phyloP scores from a whole-genome alignment of 2,113 vertebrate species.

The Bagarius yarrelli region DNA sequence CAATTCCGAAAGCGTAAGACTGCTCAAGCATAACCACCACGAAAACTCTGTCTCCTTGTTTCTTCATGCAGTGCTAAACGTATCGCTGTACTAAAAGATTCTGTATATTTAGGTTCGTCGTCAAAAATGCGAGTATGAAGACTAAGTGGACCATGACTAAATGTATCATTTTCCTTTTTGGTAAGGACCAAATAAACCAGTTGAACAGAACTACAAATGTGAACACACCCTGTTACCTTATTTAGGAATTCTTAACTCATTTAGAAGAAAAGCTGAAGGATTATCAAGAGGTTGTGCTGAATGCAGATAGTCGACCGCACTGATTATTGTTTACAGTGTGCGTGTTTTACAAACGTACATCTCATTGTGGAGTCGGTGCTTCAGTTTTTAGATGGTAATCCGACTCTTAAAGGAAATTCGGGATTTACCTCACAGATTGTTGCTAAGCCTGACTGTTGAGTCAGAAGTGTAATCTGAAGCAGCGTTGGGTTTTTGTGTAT shows the following conservation, averaged over 20 bases:
- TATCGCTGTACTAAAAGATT: too few relatives aligned
- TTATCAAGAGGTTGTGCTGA: not conserved
- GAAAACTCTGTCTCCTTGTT: too few relatives aligned
- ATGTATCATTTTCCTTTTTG: too few relatives aligned
- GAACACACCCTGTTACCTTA: too few relatives aligned
- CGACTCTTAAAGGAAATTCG: constrained; percentile 14
- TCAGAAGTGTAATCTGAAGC: constrained; percentile 25
- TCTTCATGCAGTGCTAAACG: too few relatives aligned
- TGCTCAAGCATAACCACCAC: too few relatives aligned
- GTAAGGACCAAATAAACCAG: too few relatives aligned
- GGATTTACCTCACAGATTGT: constrained; percentile 28
- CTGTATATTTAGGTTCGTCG: too few relatives aligned
- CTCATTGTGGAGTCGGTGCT: constrained; percentile 14
- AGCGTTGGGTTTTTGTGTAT: constrained; percentile 2
- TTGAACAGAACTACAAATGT: too few relatives aligned
- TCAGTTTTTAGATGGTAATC: constrained; percentile 40
- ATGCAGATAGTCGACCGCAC: constrained; percentile 34
- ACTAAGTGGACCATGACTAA: too few relatives aligned
- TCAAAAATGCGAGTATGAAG: too few relatives aligned
- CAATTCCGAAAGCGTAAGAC: too few relatives aligned
- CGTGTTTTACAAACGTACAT: constrained; percentile 23
- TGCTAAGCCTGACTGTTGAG: not conserved
- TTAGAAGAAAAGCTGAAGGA: not conserved
- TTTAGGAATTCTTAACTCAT: not conserved
- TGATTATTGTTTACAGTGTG: constrained; percentile 25